Evolutionary conservation across 2,113 vertebrate genomes (phyloP).

Genomic region (Pygoscelis antarcticus): DNA sequence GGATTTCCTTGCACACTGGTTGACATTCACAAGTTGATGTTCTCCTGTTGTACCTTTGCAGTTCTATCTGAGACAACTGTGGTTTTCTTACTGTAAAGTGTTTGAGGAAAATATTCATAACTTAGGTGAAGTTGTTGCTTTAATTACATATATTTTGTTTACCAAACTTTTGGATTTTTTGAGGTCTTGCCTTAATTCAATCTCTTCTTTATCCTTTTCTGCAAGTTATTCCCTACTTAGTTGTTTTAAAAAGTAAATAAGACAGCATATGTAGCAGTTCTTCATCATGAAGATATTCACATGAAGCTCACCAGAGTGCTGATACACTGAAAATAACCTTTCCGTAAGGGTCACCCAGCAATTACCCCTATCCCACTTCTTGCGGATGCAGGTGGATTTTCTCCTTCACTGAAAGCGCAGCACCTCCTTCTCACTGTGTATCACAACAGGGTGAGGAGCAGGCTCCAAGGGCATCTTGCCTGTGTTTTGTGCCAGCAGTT

Average conservation of each 20-base stretch:
- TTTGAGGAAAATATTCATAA: neutral
- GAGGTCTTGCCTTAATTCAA: neutral
- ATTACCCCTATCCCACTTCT: neutral
- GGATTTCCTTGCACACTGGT: neutral
- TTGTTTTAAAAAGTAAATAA: neutral
- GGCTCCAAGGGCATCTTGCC: neutral
- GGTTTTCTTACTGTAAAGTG: neutral
- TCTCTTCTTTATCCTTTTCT: neutral
- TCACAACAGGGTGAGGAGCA: neutral
- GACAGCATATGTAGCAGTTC: neutral
- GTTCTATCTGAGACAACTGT: neutral
- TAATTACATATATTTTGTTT: fast-evolving
- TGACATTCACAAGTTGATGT: neutral
- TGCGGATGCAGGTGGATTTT: neutral
- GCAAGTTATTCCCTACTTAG: neutral
- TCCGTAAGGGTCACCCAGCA: neutral
- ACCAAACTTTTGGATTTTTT: neutral
- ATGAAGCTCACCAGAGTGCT: too few species aligned
- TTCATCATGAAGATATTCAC: fast-evolving
- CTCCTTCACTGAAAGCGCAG: fast-evolving
- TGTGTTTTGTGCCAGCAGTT: neutral
- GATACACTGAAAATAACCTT: neutral
- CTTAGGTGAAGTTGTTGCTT: neutral
- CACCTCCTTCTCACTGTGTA: neutral
- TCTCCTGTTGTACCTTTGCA: neutral